A percentile compares a stretch with the other conserved stretches of the same genome.
phyloP scores from a whole-genome alignment of 1,140 invertebrate species.

The Papilio dardanus region DNA sequence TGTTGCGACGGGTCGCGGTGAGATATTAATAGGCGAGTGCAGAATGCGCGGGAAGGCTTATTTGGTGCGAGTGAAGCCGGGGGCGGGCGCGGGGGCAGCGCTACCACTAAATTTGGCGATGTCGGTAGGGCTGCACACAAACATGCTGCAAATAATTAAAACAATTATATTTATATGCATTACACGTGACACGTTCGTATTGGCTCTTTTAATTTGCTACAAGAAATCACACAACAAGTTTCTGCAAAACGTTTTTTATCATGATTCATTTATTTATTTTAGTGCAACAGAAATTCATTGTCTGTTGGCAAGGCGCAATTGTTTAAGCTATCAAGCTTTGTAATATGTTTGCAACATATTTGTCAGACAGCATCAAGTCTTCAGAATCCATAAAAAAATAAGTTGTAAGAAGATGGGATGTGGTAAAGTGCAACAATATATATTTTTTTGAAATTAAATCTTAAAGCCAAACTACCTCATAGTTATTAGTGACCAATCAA shows the following conservation, averaged over 20 bases:
- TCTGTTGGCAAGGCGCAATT: no score
- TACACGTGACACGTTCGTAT: background rate
- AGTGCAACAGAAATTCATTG: no score
- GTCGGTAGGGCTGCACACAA: slow-evolving; percentile 7
- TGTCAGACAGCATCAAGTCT: no score
- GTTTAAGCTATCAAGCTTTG: no score
- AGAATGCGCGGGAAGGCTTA: slow-evolving; percentile 72
- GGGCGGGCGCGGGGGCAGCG: slow-evolving; percentile 40
- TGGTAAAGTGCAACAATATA: no score
- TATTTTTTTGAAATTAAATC: no score
- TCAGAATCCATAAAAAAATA: no score
- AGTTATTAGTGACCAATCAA: no score
- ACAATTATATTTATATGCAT: background rate
- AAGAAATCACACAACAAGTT: background rate
- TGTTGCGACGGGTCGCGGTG: slow-evolving; percentile 31
- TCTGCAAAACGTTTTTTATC: background rate
- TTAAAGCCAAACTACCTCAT: no score
- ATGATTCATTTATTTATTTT: background rate
- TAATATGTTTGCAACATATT: no score
- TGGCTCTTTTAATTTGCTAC: background rate
- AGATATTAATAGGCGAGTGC: slow-evolving; percentile 74
- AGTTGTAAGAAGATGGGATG: no score
- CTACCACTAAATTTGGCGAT: slow-evolving; percentile 32
- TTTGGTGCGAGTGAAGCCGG: slow-evolving; percentile 63
- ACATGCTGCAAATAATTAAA: background rate